Conservation (phyloP, 2,113 vertebrate genomes). For the Burhinus bistriatus region DNA sequence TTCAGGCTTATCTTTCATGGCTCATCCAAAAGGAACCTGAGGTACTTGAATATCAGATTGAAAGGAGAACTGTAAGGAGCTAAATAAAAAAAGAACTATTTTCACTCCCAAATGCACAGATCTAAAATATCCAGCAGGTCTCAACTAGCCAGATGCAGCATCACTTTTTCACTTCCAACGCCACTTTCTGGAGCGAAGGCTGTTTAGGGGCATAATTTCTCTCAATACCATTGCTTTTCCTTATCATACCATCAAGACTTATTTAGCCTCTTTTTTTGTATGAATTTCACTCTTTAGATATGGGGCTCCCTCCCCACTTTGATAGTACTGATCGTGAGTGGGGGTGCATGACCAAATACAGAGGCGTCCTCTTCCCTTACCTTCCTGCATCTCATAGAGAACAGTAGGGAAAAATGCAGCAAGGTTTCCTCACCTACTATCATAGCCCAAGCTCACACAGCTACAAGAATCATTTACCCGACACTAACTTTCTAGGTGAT, state of each 20-base stretch:
- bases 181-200: neutral
- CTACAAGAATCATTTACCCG: neutral
- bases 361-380: neutral
- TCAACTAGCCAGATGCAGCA: neutral
- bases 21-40: neutral
- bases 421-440: neutral
- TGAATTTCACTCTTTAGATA: neutral
- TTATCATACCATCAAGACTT: neutral
- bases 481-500: neutral
- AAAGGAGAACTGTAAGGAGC: neutral
- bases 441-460: neutral
- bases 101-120: neutral
- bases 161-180: neutral
- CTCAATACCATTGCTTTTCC: neutral
- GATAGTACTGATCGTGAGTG: neutral
- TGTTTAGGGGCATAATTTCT: neutral
- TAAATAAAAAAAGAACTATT: neutral
- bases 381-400: neutral
- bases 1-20: neutral
- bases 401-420: neutral
- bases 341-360: accelerated
- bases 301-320: neutral
- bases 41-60: neutral
- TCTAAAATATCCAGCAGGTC: neutral
- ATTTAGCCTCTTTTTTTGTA: neutral